Evolutionary conservation across 2,888 invertebrate genomes (phyloP).

Genomic region (Caenorhabditis sp.): DNA sequence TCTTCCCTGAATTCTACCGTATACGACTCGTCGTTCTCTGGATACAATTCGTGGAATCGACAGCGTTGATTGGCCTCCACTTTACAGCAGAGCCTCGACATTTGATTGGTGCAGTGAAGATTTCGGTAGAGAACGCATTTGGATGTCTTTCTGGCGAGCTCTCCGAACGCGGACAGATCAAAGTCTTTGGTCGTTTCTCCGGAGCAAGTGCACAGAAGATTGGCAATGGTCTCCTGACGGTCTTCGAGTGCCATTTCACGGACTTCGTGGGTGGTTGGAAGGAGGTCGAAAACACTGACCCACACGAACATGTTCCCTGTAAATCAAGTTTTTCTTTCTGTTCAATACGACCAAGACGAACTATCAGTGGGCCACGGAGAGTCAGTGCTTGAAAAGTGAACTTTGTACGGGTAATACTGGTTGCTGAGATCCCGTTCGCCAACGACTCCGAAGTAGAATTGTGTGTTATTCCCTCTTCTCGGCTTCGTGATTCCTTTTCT

Average conservation of each 20-base stretch:
- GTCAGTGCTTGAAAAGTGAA: slow-evolving; percentile 54
- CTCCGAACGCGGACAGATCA: slow-evolving; percentile 30
- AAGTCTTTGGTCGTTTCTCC: slow-evolving; percentile 11
- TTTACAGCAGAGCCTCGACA: slow-evolving; percentile 60
- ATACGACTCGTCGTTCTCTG: slow-evolving; percentile 46
- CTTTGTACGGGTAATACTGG: slow-evolving; percentile 60
- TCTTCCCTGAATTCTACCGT: slow-evolving; percentile 5
- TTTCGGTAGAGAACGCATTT: slow-evolving; percentile 52
- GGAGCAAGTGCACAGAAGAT: slow-evolving; percentile 46
- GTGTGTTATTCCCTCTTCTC: slow-evolving; percentile 46
- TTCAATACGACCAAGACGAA: slow-evolving; percentile 6
- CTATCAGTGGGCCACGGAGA: slow-evolving; percentile 58
- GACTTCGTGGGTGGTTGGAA: slow-evolving; percentile 59
- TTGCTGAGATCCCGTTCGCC: slow-evolving; percentile 27
- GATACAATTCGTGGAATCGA: slow-evolving; percentile 50
- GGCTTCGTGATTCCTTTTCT: slow-evolving; percentile 42
- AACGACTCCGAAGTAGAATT: slow-evolving; percentile 52
- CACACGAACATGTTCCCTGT: slow-evolving; percentile 51
- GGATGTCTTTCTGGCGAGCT: slow-evolving; percentile 5
- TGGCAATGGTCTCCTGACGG: slow-evolving; percentile 11
- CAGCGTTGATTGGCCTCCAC: slow-evolving; percentile 21
- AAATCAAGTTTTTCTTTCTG: not conserved
- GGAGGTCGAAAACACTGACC: slow-evolving; percentile 56
- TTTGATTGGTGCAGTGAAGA: slow-evolving; percentile 50
- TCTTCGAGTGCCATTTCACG: slow-evolving; percentile 21